These are phyloP conservation scores for Chrysodeixis includens DNA, from an alignment of 2,888 invertebrate genomes.

Conservation along the genomic window DNA sequence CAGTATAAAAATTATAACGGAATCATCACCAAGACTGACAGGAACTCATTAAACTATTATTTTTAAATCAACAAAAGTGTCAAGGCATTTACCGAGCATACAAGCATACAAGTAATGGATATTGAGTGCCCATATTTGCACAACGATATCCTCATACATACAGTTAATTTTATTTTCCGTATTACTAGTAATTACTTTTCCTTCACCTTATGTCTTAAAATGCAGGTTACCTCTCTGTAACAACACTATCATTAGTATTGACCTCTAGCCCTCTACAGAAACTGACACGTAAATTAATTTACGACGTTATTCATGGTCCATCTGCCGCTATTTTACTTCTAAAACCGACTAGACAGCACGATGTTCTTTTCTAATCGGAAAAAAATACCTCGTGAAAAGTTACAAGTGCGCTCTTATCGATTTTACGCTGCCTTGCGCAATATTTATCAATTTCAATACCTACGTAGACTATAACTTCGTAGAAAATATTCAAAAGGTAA, in stretches of 20 bases:
- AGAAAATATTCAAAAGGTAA: no score
- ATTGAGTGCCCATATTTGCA: not conserved
- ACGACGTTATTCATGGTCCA: no score
- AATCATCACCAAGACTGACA: not conserved
- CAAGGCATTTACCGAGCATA: not conserved
- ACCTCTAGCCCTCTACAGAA: no score
- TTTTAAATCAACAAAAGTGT: not conserved
- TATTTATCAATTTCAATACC: no score
- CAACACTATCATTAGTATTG: not conserved
- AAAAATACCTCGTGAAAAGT: no score
- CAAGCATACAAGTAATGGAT: not conserved
- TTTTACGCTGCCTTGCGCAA: not conserved
- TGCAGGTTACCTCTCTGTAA: not conserved
- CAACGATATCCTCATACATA: not conserved
- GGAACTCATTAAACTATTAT: not conserved
- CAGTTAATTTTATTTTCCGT: not conserved
- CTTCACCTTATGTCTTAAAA: not conserved
- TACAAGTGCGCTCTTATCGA: no score
- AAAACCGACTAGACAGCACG: no score
- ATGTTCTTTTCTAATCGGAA: no score
- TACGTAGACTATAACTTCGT: no score
- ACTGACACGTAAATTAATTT: no score
- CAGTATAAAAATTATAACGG: no score
- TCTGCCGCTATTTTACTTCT: no score
- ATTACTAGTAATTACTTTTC: not conserved